Percentiles rank a stretch among this genome's conserved stretches.
phyloP scores from a whole-genome alignment of 2,113 vertebrate genomes.

The Apteryx owenii region DNA sequence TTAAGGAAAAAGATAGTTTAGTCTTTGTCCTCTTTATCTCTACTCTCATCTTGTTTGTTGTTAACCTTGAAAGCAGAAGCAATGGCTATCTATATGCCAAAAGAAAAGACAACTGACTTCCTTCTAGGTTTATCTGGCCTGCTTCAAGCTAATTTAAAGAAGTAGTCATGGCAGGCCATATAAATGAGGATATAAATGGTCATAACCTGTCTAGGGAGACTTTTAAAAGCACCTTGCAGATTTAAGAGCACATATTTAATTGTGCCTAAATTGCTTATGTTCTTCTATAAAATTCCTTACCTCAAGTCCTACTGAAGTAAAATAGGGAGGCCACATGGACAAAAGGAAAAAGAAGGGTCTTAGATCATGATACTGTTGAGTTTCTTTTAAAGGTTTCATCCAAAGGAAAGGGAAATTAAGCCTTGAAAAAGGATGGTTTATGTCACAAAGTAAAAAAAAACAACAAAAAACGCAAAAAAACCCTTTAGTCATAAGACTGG shows the following conservation, averaged over 20 bases:
- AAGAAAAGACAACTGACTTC: conserved; percentile 42
- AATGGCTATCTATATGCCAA: neutral
- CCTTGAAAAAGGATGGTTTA: neutral
- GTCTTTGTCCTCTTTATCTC: conserved; percentile 12
- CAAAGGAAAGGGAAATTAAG: neutral
- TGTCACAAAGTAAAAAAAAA: neutral
- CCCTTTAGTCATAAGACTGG: neutral
- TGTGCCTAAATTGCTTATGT: conserved; percentile 20
- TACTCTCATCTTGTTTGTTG: conserved; percentile 4
- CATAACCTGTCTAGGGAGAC: conserved; percentile 16
- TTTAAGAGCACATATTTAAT: conserved; percentile 37
- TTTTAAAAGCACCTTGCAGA: conserved; percentile 26
- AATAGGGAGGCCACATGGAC: neutral
- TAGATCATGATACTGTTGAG: neutral
- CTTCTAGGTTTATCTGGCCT: conserved; percentile 27
- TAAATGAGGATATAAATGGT: conserved; percentile 48
- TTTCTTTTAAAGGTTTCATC: neutral
- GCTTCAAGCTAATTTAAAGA: conserved; percentile 68
- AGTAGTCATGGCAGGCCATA: conserved; percentile 52
- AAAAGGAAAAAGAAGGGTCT: neutral
- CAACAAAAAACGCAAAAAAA: neutral
- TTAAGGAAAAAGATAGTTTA: neutral
- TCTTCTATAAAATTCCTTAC: conserved; percentile 37
- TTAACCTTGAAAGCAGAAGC: conserved; percentile 7
- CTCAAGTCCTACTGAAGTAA: neutral